Evolutionary conservation across 2,888 invertebrate genomes (phyloP).

Genomic region (Napeogenes inachia): DNA sequence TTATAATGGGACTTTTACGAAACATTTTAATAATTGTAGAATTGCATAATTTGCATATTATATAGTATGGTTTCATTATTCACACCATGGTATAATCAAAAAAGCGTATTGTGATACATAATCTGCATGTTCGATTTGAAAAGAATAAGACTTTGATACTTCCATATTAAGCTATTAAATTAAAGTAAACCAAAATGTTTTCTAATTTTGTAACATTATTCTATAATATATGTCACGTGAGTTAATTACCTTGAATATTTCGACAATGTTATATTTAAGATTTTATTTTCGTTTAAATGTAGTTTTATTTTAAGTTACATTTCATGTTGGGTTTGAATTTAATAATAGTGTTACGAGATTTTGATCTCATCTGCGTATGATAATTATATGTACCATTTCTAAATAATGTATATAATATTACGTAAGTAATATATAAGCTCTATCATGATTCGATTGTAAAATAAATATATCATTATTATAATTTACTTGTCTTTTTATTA

Average conservation of each 20-base stretch:
- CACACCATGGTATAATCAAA: conserved; percentile 10
- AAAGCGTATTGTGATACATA: not conserved
- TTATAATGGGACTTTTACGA: conserved; percentile 53
- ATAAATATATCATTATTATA: not conserved
- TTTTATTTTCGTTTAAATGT: not conserved
- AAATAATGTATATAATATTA: no score
- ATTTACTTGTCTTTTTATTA: not conserved
- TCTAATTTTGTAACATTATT: no score
- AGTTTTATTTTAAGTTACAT: not conserved
- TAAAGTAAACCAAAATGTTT: no score
- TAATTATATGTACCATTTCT: not conserved
- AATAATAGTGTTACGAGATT: not conserved
- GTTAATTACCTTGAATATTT: conserved; percentile 6
- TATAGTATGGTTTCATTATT: conserved; percentile 47
- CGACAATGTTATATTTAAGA: conserved; percentile 11
- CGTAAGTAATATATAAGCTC: no score
- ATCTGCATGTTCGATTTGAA: not conserved
- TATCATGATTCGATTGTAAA: no score
- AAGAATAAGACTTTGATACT: no score
- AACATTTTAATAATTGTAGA: conserved; percentile 58
- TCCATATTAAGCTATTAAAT: no score
- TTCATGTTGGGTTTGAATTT: not conserved
- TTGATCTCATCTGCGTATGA: not conserved
- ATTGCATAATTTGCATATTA: conserved; percentile 62
- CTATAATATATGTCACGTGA: not conserved